Evolutionary conservation across 2,113 vertebrate genomes (phyloP).

Genomic region (Periophthalmodon schlosseri): DNA sequence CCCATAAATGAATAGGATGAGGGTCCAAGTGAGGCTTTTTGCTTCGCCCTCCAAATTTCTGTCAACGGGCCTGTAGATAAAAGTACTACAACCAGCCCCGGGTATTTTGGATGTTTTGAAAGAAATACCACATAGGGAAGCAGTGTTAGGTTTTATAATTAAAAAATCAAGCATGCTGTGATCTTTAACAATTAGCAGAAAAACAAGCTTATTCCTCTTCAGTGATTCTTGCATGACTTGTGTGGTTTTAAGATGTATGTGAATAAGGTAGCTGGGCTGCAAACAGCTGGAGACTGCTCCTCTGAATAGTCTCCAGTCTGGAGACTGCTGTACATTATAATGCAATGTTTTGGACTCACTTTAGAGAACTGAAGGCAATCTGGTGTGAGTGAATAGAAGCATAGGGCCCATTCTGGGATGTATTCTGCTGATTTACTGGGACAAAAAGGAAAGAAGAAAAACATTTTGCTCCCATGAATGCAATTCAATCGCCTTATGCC

Average conservation of each 20-base stretch:
- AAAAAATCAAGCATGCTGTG: conserved; percentile 44
- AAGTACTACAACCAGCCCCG: neutral
- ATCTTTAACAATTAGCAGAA: conserved; percentile 36
- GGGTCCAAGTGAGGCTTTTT: too few species aligned
- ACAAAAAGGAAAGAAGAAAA: conserved; percentile 47
- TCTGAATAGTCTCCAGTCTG: conserved; percentile 30
- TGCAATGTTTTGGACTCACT: conserved; percentile 33
- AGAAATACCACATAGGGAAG: conserved; percentile 36
- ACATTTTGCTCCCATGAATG: conserved; percentile 45
- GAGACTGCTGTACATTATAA: conserved; percentile 50
- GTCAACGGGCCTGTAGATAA: neutral
- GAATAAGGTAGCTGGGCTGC: conserved; percentile 45
- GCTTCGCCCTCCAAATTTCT: too few species aligned
- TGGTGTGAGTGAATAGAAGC: conserved; percentile 36
- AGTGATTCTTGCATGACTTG: conserved; percentile 34
- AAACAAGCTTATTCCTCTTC: conserved; percentile 48
- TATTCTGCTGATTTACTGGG: conserved; percentile 51
- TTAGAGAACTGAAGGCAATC: conserved; percentile 34
- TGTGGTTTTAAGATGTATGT: conserved; percentile 49
- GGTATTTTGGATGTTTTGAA: conserved; percentile 32
- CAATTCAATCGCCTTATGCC: conserved; percentile 37
- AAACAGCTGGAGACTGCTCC: conserved; percentile 53
- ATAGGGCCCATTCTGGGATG: conserved; percentile 36
- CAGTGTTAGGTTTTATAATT: conserved; percentile 52
- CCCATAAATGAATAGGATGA: too few species aligned